A percentile compares a stretch with the other conserved stretches of the same genome.
Evolutionary conservation across 2,797 vertebrate species (phyloP).

Genomic region (Sebastes wilsoni): DNA sequence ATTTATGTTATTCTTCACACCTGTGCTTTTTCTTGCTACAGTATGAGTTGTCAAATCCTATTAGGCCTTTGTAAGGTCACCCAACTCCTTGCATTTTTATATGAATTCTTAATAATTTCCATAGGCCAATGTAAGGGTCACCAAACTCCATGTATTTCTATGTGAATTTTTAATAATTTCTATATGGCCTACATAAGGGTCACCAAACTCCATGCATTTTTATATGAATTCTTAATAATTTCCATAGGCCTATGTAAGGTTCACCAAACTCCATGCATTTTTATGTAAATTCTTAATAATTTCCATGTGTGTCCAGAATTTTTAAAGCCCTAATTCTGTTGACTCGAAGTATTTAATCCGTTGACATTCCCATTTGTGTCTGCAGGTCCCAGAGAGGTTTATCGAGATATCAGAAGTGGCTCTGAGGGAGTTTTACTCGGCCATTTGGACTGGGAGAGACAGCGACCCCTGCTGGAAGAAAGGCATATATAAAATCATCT

Average conservation of each 20-base stretch:
- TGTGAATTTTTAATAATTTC: too few species aligned
- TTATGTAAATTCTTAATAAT: background rate
- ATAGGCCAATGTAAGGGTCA: background rate
- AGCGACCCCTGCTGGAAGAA: slow-evolving; percentile 89
- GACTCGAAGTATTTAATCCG: background rate
- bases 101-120: background rate
- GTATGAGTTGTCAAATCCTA: background rate
- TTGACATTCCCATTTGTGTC: background rate
- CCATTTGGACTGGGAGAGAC: slow-evolving; percentile 85
- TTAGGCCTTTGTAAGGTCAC: too few species aligned
- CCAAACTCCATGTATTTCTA: background rate
- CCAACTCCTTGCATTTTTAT: background rate
- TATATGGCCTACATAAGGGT: too few species aligned
- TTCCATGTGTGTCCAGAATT: background rate
- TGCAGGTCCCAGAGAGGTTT: slow-evolving; percentile 84
- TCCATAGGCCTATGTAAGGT: background rate
- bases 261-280: background rate
- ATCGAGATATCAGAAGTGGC: slow-evolving; percentile 85
- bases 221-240: background rate
- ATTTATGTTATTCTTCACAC: background rate
- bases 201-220: background rate
- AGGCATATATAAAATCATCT: slow-evolving; percentile 87
- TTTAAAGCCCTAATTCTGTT: background rate
- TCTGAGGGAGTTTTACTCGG: slow-evolving; percentile 84
- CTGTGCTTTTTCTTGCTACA: background rate